Percentiles rank a stretch among this genome's conserved stretches.
Conservation (phyloP, 2,888 invertebrate species). For the Ceraclea dissimilis region DNA sequence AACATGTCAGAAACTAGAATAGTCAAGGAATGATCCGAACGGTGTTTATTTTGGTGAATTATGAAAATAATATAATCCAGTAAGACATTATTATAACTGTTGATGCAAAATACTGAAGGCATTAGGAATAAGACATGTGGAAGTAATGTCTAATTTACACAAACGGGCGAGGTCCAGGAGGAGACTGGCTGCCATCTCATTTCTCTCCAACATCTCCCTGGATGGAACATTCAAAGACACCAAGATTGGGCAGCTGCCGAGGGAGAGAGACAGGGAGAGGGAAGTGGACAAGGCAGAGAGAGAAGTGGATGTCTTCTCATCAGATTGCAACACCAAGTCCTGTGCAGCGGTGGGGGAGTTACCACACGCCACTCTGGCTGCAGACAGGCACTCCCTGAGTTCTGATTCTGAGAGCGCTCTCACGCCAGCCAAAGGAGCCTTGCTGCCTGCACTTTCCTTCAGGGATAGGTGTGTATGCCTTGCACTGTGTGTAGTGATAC, state of each 20-base stretch:
- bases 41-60: too few relatives aligned
- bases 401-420: constrained; percentile 67
- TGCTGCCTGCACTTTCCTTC: constrained; percentile 30
- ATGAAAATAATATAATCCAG: too few relatives aligned
- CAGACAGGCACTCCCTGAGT: constrained; percentile 56
- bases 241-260: constrained; percentile 15
- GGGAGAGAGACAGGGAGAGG: background rate
- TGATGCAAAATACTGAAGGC: too few relatives aligned
- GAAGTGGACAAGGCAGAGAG: background rate
- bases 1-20: too few relatives aligned
- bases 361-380: constrained; percentile 23
- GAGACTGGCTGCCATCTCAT: constrained; percentile 86
- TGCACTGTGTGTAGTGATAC: background rate
- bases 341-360: background rate
- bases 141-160: constrained; percentile 15
- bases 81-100: too few relatives aligned
- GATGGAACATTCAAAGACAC: constrained; percentile 70
- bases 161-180: constrained; percentile 62
- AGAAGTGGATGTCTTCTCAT: constrained; percentile 6
- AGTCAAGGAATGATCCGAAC: too few relatives aligned
- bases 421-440: constrained; percentile 53
- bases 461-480: constrained; percentile 26
- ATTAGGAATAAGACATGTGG: too few relatives aligned
- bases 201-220: constrained; percentile 90
- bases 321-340: background rate